phyloP scores from a whole-genome alignment of 2,797 vertebrate genomes.

The Acrossocheilus fasciatus region DNA sequence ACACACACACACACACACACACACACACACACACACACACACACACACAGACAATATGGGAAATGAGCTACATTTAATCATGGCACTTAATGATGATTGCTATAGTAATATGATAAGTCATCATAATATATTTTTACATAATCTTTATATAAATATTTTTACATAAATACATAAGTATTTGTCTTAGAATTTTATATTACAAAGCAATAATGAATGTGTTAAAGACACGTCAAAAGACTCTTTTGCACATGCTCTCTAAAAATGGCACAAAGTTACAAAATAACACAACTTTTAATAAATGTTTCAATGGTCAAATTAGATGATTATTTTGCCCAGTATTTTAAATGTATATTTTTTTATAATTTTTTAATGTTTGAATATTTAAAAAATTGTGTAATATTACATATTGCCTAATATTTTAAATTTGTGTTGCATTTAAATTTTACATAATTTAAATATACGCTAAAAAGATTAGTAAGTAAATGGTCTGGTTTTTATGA shows the following conservation, averaged over 20 bases:
- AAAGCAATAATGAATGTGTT: neutral
- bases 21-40: slow-evolving; percentile 56
- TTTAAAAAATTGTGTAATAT: neutral
- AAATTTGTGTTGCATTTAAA: neutral
- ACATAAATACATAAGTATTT: neutral
- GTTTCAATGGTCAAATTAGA: neutral
- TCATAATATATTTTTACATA: too few relatives aligned
- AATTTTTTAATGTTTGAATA: neutral
- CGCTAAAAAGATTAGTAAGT: neutral
- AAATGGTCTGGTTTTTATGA: neutral
- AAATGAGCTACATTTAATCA: slow-evolving; percentile 38
- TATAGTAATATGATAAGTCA: neutral
- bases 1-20: slow-evolving; percentile 56
- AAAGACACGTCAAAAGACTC: neutral
- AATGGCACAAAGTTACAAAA: neutral
- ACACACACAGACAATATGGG: slow-evolving; percentile 46
- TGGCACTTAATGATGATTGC: neutral
- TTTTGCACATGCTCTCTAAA: neutral
- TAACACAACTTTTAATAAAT: neutral
- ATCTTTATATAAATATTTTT: too few relatives aligned
- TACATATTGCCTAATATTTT: neutral
- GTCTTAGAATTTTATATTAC: neutral
- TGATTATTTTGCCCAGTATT: neutral
- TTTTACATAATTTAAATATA: neutral
- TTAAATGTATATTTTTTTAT: neutral